Evolutionary conservation across 2,888 invertebrate species (phyloP).

Genomic region (Halictus quadricinctus): DNA sequence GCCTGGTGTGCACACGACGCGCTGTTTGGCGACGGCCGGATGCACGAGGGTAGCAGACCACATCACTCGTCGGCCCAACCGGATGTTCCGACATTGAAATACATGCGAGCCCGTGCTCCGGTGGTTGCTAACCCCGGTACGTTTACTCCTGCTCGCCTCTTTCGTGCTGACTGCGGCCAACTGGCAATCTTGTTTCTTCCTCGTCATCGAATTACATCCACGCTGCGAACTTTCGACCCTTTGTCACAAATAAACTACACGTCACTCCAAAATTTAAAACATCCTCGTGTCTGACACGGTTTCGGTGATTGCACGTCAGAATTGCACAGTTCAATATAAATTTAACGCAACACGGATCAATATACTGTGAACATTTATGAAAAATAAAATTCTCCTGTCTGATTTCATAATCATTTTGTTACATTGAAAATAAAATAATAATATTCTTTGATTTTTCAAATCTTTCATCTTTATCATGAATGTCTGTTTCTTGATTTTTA

Average conservation of each 20-base stretch:
- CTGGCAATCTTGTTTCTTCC: slow-evolving; percentile 36
- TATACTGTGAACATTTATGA: no score
- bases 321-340: no score
- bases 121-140: slow-evolving; percentile 56
- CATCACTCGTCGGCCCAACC: slow-evolving; percentile 77
- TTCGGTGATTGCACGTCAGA: no score
- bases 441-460: no score
- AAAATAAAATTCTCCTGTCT: no score
- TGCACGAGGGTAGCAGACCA: slow-evolving; percentile 76
- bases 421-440: no score
- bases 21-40: slow-evolving; percentile 74
- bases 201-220: not conserved
- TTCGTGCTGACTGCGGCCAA: slow-evolving; percentile 15
- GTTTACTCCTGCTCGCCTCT: slow-evolving; percentile 23
- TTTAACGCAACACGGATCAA: no score
- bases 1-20: slow-evolving; percentile 60
- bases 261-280: no score
- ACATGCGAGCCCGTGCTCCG: slow-evolving; percentile 65
- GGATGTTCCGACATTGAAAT: slow-evolving; percentile 75
- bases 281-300: no score
- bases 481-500: no score
- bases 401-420: no score
- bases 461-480: no score
- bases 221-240: not conserved
- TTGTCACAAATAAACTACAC: not conserved